phyloP scores from a whole-genome alignment of 2,113 vertebrate species.

The Okapia johnstoni region DNA sequence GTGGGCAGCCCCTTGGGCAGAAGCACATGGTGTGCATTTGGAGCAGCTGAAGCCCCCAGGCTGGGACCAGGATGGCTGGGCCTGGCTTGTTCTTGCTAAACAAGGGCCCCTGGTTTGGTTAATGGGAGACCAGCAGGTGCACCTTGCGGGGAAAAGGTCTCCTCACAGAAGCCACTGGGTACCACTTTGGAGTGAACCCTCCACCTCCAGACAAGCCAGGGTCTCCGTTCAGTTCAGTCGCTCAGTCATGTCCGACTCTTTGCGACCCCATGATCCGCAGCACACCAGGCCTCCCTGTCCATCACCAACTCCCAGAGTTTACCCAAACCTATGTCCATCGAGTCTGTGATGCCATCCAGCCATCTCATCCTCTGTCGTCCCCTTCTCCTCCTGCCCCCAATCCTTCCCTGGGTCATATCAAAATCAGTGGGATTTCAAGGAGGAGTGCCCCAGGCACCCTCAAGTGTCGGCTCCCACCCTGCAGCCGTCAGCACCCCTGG shows the following conservation, averaged over 20 bases:
- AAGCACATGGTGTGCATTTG: accelerated
- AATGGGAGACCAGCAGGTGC: not conserved
- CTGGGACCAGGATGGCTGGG: not conserved
- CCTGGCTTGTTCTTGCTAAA: not conserved
- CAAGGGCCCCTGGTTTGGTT: not conserved
- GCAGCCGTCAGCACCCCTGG: accelerated
- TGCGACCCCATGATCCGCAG: no score
- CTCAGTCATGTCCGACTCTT: no score
- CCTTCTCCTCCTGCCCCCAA: no score
- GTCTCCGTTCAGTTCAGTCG: no score
- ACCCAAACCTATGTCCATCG: no score
- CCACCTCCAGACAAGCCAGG: not conserved
- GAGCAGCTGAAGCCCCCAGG: not conserved
- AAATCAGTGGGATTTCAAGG: not conserved
- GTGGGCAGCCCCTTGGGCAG: not conserved
- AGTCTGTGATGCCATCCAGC: no score
- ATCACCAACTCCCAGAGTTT: no score
- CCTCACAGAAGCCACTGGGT: not conserved
- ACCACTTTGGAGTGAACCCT: not conserved
- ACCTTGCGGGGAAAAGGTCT: accelerated
- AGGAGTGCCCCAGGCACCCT: not conserved
- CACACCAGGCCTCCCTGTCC: no score
- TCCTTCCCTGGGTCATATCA: no score
- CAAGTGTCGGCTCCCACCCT: accelerated
- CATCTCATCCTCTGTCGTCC: no score